Evolutionary conservation across 1,140 invertebrate genomes (phyloP).

Genomic region (Ostrea denselamellosa): DNA sequence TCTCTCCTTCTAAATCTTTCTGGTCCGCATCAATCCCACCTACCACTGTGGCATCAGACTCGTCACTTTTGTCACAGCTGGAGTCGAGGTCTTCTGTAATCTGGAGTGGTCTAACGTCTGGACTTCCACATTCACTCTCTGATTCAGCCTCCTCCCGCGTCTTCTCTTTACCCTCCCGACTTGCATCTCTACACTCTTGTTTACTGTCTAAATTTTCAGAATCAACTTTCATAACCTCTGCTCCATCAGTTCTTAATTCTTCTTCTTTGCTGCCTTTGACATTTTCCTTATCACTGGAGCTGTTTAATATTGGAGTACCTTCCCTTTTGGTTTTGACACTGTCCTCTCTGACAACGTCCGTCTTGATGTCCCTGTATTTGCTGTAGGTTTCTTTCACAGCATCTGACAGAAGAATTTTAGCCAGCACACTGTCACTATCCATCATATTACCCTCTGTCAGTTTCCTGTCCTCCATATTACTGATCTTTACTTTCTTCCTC

Average conservation of each 20-base stretch:
- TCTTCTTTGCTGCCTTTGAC: not conserved
- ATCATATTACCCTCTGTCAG: not conserved
- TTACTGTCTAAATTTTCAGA: not conserved
- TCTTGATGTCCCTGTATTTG: conserved; percentile 25
- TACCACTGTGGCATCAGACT: conserved; percentile 34
- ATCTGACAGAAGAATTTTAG: conserved; percentile 19
- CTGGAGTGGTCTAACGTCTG: not conserved
- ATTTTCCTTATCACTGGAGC: conserved; percentile 7
- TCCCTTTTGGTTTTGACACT: not conserved
- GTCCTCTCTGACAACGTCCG: not conserved
- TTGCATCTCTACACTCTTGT: not conserved
- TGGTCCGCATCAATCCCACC: conserved; percentile 22
- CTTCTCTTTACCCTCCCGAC: not conserved
- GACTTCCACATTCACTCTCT: conserved; percentile 26
- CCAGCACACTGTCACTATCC: conserved; percentile 19
- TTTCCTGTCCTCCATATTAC: conserved; percentile 17
- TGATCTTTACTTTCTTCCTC: conserved; percentile 21
- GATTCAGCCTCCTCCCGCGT: not conserved
- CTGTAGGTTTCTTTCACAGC: not conserved
- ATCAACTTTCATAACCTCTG: not conserved
- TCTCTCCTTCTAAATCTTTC: conserved; percentile 18
- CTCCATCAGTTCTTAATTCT: not conserved
- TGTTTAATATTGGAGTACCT: not conserved
- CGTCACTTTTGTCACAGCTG: conserved; percentile 41
- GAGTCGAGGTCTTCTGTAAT: not conserved